Evolutionary conservation across 2,888 invertebrate genomes (phyloP).

Genomic region (Dicyrtoma fusca): DNA sequence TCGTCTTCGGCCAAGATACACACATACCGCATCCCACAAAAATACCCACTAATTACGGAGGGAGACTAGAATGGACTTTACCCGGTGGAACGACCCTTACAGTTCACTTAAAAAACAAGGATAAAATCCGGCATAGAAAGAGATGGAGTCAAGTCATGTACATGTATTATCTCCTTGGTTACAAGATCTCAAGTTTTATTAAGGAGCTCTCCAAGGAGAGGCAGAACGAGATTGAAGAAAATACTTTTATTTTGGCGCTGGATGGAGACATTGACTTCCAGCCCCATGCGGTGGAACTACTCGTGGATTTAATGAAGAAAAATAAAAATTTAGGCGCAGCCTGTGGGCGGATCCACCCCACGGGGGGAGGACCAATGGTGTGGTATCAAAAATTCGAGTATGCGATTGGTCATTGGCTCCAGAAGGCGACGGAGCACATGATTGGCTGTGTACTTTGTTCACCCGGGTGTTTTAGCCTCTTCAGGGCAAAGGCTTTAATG

Average conservation of each 20-base stretch:
- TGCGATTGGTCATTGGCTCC: slow-evolving; percentile 62
- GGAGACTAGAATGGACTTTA: slow-evolving; percentile 78
- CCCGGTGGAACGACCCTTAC: slow-evolving; percentile 83
- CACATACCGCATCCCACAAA: slow-evolving; percentile 70
- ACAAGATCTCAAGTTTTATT: slow-evolving; percentile 65
- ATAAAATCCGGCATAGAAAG: slow-evolving; percentile 84
- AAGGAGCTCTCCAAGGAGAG: slow-evolving; percentile 59
- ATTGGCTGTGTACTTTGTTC: slow-evolving; percentile 65
- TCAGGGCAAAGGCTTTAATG: slow-evolving; percentile 64
- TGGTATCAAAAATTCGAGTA: slow-evolving; percentile 67
- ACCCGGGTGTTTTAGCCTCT: slow-evolving; percentile 66
- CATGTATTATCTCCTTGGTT: slow-evolving; percentile 74
- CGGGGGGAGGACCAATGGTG: slow-evolving; percentile 65
- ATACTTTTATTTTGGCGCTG: slow-evolving; percentile 80
- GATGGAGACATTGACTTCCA: slow-evolving; percentile 90
- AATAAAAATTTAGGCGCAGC: slow-evolving; percentile 77
- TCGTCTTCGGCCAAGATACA: slow-evolving; percentile 70
- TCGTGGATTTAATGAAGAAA: slow-evolving; percentile 85
- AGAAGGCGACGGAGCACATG: slow-evolving; percentile 65
- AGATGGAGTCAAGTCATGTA: slow-evolving; percentile 85
- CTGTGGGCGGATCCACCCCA: slow-evolving; percentile 87
- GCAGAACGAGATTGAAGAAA: slow-evolving; percentile 73
- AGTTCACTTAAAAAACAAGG: slow-evolving; percentile 86
- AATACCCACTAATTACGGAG: slow-evolving; percentile 83
- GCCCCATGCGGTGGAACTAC: slow-evolving; percentile 74